phyloP scores from a whole-genome alignment of 2,113 vertebrate genomes.

The Nerophis lumbriciformis region DNA sequence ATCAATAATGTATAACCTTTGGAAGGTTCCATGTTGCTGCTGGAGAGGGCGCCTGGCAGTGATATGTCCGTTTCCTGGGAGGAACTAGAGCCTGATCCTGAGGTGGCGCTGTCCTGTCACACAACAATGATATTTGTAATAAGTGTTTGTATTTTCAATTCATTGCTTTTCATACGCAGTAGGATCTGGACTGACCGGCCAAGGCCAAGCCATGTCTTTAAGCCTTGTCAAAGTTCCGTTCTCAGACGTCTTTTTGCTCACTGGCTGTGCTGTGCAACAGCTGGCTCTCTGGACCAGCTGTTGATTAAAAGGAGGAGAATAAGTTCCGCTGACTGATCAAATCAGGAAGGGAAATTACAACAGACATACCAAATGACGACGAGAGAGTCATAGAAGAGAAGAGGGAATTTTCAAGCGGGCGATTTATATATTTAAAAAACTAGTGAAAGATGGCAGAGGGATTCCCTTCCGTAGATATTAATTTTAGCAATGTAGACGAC shows the following conservation, averaged over 20 bases:
- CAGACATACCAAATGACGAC: background rate
- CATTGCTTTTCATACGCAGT: background rate
- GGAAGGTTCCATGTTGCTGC: slow-evolving; percentile 31
- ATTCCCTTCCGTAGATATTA: no score
- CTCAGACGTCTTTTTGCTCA: slow-evolving; percentile 37
- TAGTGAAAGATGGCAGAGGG: no score
- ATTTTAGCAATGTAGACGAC: no score
- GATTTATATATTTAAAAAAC: no score
- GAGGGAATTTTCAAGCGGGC: no score
- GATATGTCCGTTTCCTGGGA: slow-evolving; percentile 70
- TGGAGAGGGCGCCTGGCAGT: slow-evolving; percentile 61
- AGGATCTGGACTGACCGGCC: slow-evolving; percentile 54
- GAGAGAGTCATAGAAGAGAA: no score
- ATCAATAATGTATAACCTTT: slow-evolving; percentile 36
- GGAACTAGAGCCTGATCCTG: slow-evolving; percentile 61
- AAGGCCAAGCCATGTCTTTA: slow-evolving; percentile 41
- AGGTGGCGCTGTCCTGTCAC: slow-evolving; percentile 52
- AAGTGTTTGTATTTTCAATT: background rate
- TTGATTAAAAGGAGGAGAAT: background rate
- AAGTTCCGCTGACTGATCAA: background rate
- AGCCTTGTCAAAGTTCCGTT: slow-evolving; percentile 37
- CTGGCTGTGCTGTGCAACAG: slow-evolving; percentile 35
- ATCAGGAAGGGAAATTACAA: background rate
- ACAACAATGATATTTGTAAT: background rate
- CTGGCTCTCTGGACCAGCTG: slow-evolving; percentile 36